Evolutionary conservation across 30 jellyfish, hydroid and myxozoan species (phyloP), one percentile per base, ranked within the genome.

Genomic region (Catostylus mosaicus): DNA sequence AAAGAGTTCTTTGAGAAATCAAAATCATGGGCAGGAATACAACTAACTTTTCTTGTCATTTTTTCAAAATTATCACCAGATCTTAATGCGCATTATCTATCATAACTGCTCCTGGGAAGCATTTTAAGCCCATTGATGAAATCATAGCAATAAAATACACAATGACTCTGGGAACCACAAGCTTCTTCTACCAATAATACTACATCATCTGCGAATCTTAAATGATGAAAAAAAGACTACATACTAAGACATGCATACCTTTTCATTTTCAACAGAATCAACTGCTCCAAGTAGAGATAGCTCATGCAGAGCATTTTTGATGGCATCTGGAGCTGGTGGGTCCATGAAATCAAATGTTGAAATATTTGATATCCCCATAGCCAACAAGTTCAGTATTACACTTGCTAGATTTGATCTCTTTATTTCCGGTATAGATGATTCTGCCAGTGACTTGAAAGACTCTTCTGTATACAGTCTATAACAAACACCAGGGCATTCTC

Each of bases 401-500:
- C 97, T 67, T 22, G 95, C 33, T 46, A 89, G 68, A 74, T 76
- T 84, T 32, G 99, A 89, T 45, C 99, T 61, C 72, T 77, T 60
- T 1, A 95, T 89, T 73, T 95, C 99, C 14, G 99, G 99, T 0
- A 85, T 84, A 1, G 98, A 77, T 24, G 92, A 71, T 48, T 85
- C 96, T 26, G 78, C 87, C 19, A 94, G 74, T 0, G 85, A 36
- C 23, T 71, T 60, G 83, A 88, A 94, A 8, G 92, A 48, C 0
- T 80, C 89, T 87, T 94, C 99, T 20, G 99, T 90, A 47, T 84
- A 95, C 52, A 95, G 86, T n/a, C 99, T 89, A 60, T 67, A 95
- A 57, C 99, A 95, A 23, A 71, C 38, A 9, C 99, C 99, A 19
- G 98, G 93, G 38, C 90, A 89, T 54, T 85, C 97, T 26, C 99